Percentiles rank a stretch among this genome's conserved stretches.
Conservation (phyloP, 2,113 vertebrate species). For the Balaenoptera acutorostrata region DNA sequence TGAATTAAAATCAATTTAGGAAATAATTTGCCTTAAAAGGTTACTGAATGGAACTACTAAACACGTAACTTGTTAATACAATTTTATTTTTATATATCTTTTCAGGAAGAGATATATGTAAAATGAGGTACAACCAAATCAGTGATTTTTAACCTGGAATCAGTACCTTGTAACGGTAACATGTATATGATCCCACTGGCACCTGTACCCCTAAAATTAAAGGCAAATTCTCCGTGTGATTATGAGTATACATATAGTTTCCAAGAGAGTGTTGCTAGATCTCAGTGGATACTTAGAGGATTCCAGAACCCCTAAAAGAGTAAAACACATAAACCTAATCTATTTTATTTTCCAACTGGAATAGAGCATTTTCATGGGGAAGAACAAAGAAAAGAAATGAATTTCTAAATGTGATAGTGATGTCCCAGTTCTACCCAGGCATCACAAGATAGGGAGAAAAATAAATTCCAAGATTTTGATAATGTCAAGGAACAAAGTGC, state of each 20-base stretch:
- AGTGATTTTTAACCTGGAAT: background rate
- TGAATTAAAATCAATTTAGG: background rate
- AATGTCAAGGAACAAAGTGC: constrained; percentile 52
- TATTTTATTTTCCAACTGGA: background rate
- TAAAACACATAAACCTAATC: background rate
- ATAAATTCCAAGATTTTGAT: constrained; percentile 26
- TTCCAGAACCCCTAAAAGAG: background rate
- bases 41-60: background rate
- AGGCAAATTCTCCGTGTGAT: background rate
- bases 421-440: background rate
- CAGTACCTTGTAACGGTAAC: background rate
- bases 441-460: background rate
- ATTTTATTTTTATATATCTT: background rate
- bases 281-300: background rate
- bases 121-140: background rate
- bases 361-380: background rate
- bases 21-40: background rate
- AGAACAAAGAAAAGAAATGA: background rate
- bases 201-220: background rate
- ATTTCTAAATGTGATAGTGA: background rate
- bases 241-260: background rate
- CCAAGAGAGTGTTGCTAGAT: background rate
- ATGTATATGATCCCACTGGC: background rate
- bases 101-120: background rate
- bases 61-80: background rate